Conservation (phyloP, 2,797 vertebrate species). For the Dallia pectoralis region DNA sequence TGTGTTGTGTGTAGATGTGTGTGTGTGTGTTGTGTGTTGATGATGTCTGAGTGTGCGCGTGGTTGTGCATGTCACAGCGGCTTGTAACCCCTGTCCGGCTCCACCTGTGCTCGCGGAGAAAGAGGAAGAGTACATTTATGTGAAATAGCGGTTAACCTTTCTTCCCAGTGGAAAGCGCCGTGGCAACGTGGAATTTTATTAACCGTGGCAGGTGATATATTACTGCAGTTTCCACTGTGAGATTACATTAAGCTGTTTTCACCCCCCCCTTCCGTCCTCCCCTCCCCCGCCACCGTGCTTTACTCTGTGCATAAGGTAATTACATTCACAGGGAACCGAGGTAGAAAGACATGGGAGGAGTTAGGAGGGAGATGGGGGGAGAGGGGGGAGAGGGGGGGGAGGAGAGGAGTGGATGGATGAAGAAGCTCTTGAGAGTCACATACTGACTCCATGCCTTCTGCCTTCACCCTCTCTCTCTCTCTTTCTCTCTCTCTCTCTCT, state of each 20-base stretch:
- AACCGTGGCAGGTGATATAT: constrained; percentile 73
- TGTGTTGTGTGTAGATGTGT: constrained; percentile 8
- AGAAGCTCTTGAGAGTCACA: neutral
- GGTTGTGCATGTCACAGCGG: too few species aligned
- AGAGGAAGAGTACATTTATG: constrained; percentile 56
- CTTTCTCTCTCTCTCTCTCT: too few species aligned
- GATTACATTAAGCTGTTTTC: constrained; percentile 63
- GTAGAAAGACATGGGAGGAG: neutral
- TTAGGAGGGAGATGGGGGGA: neutral
- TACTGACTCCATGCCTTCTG: too few species aligned
- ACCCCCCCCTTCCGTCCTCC: constrained; percentile 1
- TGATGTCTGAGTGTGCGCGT: neutral
- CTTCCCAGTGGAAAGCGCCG: constrained; percentile 54
- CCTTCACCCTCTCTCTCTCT: neutral
- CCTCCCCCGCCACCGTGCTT: neutral
- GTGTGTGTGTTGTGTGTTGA: constrained; percentile 4
- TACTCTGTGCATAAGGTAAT: constrained; percentile 27
- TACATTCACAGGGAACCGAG: constrained; percentile 26
- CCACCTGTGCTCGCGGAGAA: too few species aligned
- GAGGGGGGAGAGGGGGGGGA: neutral
- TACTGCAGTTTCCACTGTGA: constrained; percentile 61
- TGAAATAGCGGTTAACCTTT: constrained; percentile 71
- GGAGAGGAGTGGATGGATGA: neutral
- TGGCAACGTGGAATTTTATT: constrained; percentile 66
- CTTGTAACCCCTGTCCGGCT: too few species aligned